Evolutionary conservation across 1,140 invertebrate species (phyloP).

Genomic region (Daktulosphaira vitifoliae): DNA sequence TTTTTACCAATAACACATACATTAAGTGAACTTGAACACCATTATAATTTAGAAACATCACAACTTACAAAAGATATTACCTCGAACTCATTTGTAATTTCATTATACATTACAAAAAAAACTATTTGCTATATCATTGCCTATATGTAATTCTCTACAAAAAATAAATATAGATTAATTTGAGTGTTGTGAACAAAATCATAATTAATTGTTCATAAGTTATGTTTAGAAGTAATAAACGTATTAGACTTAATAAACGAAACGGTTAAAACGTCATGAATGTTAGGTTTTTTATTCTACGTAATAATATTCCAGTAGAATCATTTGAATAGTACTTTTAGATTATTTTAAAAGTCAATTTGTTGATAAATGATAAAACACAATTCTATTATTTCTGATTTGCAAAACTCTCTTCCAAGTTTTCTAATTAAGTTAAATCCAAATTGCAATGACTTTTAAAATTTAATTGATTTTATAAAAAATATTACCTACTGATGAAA

Average conservation of each 20-base stretch:
- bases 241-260: not conserved
- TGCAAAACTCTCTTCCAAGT: not conserved
- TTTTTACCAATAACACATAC: not conserved
- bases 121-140: not conserved
- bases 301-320: not conserved
- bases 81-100: not conserved
- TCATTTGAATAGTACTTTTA: not conserved
- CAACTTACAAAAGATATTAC: not conserved
- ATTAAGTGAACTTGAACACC: not conserved
- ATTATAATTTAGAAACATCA: too few relatives aligned
- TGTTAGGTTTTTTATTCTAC: too few relatives aligned
- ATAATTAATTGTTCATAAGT: too few relatives aligned
- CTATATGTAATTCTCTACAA: not conserved
- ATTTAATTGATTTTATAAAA: too few relatives aligned
- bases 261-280: not conserved
- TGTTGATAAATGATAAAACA: too few relatives aligned
- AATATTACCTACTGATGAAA: too few relatives aligned
- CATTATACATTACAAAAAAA: not conserved
- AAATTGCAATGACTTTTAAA: too few relatives aligned
- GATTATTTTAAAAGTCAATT: not conserved
- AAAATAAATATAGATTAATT: not conserved
- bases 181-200: not conserved
- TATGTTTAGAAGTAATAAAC: too few relatives aligned
- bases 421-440: too few relatives aligned
- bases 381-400: too few relatives aligned